A percentile compares a stretch with the other conserved stretches of the same genome.
Evolutionary conservation across 2,888 invertebrate species (phyloP).

Genomic region (Girardia tigrina): DNA sequence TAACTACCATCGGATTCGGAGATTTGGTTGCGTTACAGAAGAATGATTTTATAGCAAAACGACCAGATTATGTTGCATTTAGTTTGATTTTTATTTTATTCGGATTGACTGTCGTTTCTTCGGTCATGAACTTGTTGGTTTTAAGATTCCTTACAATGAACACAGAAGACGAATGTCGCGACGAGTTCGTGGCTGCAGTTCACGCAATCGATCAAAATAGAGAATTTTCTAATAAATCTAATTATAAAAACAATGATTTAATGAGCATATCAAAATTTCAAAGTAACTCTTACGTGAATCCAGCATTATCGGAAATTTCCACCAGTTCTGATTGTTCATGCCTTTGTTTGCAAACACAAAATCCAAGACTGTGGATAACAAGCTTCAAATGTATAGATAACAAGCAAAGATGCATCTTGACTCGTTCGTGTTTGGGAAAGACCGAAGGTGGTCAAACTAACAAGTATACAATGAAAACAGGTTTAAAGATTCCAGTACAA

Average conservation of each 20-base stretch:
- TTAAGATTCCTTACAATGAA: slow-evolving; percentile 88
- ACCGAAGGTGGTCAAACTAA: neutral
- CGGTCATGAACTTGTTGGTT: slow-evolving; percentile 87
- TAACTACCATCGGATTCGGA: slow-evolving; percentile 91
- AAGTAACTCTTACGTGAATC: neutral
- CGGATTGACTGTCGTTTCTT: slow-evolving; percentile 90
- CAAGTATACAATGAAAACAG: neutral
- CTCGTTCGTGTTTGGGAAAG: slow-evolving; percentile 11
- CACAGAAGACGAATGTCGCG: slow-evolving; percentile 88
- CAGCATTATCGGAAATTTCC: neutral
- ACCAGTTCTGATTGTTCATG: neutral
- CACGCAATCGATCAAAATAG: slow-evolving; percentile 60
- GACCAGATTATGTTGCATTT: slow-evolving; percentile 88
- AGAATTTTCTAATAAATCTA: slow-evolving; percentile 57
- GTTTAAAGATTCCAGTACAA: neutral
- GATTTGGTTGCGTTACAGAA: slow-evolving; percentile 96
- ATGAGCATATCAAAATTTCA: neutral
- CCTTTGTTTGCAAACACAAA: neutral
- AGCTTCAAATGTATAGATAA: neutral
- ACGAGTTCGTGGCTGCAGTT: slow-evolving; percentile 79
- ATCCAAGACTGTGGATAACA: neutral
- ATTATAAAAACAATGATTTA: slow-evolving; percentile 47
- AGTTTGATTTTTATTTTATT: slow-evolving; percentile 92
- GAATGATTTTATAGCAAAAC: slow-evolving; percentile 76
- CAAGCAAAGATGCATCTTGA: neutral